Evolutionary conservation across 1,140 invertebrate genomes (phyloP), one percentile per base, ranked within the genome.

Genomic region (Ips nitidus): DNA sequence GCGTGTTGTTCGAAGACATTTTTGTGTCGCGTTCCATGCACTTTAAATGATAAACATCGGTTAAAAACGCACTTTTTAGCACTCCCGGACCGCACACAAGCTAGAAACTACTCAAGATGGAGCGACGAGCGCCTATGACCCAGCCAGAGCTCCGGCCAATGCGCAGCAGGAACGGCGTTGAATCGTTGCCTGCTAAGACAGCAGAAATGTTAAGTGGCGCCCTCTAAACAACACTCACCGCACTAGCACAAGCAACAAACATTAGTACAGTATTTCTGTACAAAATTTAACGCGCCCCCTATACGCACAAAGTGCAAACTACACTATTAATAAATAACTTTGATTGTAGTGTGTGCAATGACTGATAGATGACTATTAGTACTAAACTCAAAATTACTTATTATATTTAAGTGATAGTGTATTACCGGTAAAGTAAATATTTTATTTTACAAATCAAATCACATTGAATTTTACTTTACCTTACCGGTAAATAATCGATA

Each of bases 61-160:
- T 81, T 79, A 75, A 71, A 73, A 75, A 72, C 62, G 74, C 78
- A 78, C 77, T 79, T 77, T 22, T 79, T 76, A 65, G 73, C 76
- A 78, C 75, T 77, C 79, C 76, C 79, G 73, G 76, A 77, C 79
- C 75, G 79, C 75, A 76, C 79, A 79, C 77, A 80, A 80, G 78
- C 80, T 81, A 81, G 77, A 79, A 77, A 80, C 79, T 80, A 80
- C 79, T 81, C 80, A 80, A 81, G 79, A 81, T 80, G 80, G 80
- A 80, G 80, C 80, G 74, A 73, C 73, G 73, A 81, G 77, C 77
- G 76, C 77, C 73, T 61, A 76, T 75, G 74, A 76, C 79, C 79
- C 80, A 81, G 78, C 77, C 78, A 78, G 76, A 79, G 78, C 79
- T 79, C 75, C 70, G 66, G 71, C 73, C 71, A 74, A 74, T 75